phyloP scores from a whole-genome alignment of 1,140 invertebrate species.

The Arion vulgaris region DNA sequence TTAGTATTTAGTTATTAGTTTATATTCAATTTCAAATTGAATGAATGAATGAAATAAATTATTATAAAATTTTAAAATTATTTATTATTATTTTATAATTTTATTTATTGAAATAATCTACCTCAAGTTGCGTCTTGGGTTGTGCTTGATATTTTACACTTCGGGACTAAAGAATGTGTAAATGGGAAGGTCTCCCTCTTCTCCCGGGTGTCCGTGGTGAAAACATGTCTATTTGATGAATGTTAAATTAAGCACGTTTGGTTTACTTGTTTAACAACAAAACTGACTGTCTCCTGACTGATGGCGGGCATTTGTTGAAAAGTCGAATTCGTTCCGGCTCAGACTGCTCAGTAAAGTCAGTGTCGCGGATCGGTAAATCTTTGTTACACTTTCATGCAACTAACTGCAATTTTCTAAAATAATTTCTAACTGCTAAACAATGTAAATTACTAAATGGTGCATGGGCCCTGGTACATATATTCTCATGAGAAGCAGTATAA shows the following conservation, averaged over 20 bases:
- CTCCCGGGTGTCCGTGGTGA: slow-evolving; percentile 41
- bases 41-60: not conserved
- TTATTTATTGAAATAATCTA: slow-evolving; percentile 13
- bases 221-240: slow-evolving; percentile 37
- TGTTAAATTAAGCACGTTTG: not conserved
- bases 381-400: no score
- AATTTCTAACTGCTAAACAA: no score
- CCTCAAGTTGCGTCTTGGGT: slow-evolving; percentile 14
- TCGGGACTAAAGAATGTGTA: slow-evolving; percentile 41
- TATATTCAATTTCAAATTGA: not conserved
- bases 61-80: not conserved
- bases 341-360: no score
- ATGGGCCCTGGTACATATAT: no score
- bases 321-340: not conserved
- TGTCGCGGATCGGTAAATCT: no score
- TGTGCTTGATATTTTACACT: not conserved
- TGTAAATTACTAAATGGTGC: no score
- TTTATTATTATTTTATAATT: no score
- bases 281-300: not conserved
- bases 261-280: not conserved
- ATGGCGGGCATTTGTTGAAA: slow-evolving; percentile 1
- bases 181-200: slow-evolving; percentile 47
- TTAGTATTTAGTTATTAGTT: not conserved
- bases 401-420: no score
- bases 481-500: no score